Conservation (phyloP, 2,888 invertebrate species). For the Aporophyla nigra region DNA sequence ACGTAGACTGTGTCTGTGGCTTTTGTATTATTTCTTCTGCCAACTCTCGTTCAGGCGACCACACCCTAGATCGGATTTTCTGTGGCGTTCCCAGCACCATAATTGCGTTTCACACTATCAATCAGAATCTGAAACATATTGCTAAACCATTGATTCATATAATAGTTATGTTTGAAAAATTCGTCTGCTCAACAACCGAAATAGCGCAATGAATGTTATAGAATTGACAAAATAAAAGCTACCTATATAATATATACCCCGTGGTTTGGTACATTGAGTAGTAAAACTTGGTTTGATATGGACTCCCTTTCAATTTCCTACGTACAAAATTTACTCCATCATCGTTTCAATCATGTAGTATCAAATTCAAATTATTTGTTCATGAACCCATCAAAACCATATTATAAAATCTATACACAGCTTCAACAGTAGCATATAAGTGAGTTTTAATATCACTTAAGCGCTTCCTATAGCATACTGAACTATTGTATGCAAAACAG, state of each 20-base stretch:
- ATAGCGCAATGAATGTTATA: no score
- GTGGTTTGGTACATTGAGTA: slow-evolving; percentile 28
- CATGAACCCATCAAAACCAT: slow-evolving; percentile 2
- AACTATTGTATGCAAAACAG: slow-evolving; percentile 58
- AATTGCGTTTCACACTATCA: no score
- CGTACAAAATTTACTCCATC: slow-evolving; percentile 5
- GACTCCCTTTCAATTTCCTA: slow-evolving; percentile 5
- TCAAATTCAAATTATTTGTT: not conserved
- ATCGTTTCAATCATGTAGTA: slow-evolving; percentile 6
- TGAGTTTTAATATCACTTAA: slow-evolving; percentile 13
- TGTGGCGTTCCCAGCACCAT: not conserved
- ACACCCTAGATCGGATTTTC: slow-evolving; percentile 5
- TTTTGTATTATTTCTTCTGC: slow-evolving; percentile 29
- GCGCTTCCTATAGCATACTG: slow-evolving; percentile 13
- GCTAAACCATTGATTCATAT: no score
- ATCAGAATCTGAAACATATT: no score
- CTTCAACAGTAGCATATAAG: slow-evolving; percentile 9
- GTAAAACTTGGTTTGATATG: slow-evolving; percentile 9
- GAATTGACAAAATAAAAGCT: no score
- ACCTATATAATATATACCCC: no score
- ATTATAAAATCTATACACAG: not conserved
- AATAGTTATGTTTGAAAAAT: no score
- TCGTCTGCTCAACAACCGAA: no score
- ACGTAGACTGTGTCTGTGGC: slow-evolving; percentile 7
- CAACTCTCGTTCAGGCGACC: slow-evolving; percentile 15